These are phyloP conservation scores for Drosophila quinaria DNA, from an alignment of 2,888 invertebrate genomes.

Conservation along the genomic window DNA sequence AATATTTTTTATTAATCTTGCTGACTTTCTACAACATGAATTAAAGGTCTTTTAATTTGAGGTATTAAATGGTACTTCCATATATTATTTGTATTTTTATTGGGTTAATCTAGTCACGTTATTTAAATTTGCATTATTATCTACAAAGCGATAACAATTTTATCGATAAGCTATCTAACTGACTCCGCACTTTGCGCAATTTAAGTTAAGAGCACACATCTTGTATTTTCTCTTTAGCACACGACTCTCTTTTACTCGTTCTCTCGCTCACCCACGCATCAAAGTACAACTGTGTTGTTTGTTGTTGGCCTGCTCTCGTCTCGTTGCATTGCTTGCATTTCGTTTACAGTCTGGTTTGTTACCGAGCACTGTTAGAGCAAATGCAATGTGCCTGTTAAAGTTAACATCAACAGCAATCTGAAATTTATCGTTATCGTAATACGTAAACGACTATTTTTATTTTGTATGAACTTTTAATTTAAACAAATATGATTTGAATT, in stretches of 20 bases:
- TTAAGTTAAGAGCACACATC: slow-evolving; percentile 34
- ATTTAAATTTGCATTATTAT: slow-evolving; percentile 1
- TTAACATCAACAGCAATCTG: slow-evolving; percentile 5
- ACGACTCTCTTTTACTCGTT: slow-evolving; percentile 27
- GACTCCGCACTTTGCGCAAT: slow-evolving; percentile 1
- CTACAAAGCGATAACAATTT: slow-evolving; percentile 9
- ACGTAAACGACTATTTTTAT: neutral
- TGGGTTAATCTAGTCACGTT: neutral
- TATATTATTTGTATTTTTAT: neutral
- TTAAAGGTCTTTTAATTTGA: neutral
- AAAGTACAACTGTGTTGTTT: slow-evolving; percentile 11
- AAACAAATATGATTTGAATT: neutral
- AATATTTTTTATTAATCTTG: neutral
- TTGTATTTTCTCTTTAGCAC: slow-evolving; percentile 31
- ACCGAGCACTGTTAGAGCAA: slow-evolving; percentile 24
- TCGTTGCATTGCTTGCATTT: slow-evolving; percentile 43
- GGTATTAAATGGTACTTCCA: neutral
- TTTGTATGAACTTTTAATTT: neutral
- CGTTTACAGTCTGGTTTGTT: slow-evolving; percentile 6
- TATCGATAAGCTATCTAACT: slow-evolving; percentile 56
- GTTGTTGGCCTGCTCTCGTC: slow-evolving; percentile 19
- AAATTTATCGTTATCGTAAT: slow-evolving; percentile 24
- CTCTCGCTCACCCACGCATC: slow-evolving; percentile 46
- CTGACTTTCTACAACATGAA: neutral
- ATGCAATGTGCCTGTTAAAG: neutral